phyloP scores from a whole-genome alignment of 2,797 vertebrate genomes.

The Myripristis murdjan region DNA sequence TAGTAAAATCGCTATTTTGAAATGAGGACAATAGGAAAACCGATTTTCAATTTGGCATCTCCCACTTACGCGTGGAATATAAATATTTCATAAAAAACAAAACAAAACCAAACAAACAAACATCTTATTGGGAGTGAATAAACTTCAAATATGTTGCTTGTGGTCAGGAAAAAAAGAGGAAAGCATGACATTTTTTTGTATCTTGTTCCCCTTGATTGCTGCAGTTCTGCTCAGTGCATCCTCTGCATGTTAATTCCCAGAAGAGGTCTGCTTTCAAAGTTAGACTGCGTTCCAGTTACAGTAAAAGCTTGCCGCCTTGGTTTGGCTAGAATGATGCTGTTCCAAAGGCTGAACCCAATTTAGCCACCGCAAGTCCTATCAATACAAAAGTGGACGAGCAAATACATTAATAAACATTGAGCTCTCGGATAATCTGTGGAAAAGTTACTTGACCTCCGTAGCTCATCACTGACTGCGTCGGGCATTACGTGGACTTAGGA shows the following conservation, averaged over 20 bases:
- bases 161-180: slow-evolving; percentile 21
- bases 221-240: slow-evolving; percentile 25
- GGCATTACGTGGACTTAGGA: slow-evolving; percentile 68
- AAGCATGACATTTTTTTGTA: slow-evolving; percentile 20
- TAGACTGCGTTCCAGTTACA: slow-evolving; percentile 32
- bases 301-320: slow-evolving; percentile 26
- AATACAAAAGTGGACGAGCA: slow-evolving; percentile 62
- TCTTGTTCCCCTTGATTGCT: slow-evolving; percentile 49
- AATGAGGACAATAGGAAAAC: slow-evolving; percentile 28
- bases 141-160: slow-evolving; percentile 60
- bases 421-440: slow-evolving; percentile 77
- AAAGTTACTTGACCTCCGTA: slow-evolving; percentile 82
- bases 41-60: slow-evolving; percentile 4
- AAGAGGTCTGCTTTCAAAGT: slow-evolving; percentile 45
- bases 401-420: slow-evolving; percentile 76
- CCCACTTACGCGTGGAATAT: slow-evolving; percentile 30
- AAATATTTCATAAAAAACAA: slow-evolving; percentile 37
- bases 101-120: slow-evolving; percentile 4
- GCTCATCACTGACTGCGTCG: slow-evolving; percentile 68
- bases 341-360: slow-evolving; percentile 68
- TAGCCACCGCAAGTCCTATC: slow-evolving; percentile 50
- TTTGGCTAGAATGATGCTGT: slow-evolving; percentile 41
- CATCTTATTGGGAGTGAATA: slow-evolving; percentile 33
- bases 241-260: slow-evolving; percentile 55
- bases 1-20: slow-evolving; percentile 12